These are phyloP conservation scores for Dolichoris vasculosae DNA, from an alignment of 1,140 invertebrate species.

Conservation along the genomic window DNA sequence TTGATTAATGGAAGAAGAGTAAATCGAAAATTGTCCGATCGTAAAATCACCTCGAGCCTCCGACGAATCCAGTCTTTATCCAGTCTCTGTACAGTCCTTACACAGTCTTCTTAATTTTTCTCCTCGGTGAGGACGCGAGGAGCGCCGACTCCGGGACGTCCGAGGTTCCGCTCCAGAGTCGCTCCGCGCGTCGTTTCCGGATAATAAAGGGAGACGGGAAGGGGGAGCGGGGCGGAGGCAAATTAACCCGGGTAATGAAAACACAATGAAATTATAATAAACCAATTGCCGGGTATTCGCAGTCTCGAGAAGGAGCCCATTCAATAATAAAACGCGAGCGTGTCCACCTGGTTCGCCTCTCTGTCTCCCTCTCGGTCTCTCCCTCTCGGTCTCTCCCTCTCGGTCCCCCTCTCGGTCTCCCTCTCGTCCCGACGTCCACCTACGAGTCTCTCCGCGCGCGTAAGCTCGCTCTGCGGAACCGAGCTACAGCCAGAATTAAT, in stretches of 20 bases:
- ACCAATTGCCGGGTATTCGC: constrained; percentile 73
- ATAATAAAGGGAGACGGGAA: constrained; percentile 66
- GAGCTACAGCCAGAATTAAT: constrained; percentile 66
- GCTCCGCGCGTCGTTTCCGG: constrained; percentile 47
- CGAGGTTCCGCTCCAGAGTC: not conserved
- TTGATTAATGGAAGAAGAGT: constrained; percentile 13
- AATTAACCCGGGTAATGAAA: constrained; percentile 74
- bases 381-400: constrained; percentile 1
- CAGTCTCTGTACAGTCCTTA: not conserved
- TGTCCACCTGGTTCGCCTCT: not conserved
- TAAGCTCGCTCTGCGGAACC: not conserved
- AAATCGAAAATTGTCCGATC: constrained; percentile 4
- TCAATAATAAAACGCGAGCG: constrained; percentile 73
- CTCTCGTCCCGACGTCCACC: not conserved
- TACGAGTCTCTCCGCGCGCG: not conserved
- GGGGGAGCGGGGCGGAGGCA: constrained; percentile 48
- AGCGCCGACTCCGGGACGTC: not conserved
- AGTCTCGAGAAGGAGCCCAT: constrained; percentile 70
- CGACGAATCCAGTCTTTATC: no score
- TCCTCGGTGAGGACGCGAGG: not conserved
- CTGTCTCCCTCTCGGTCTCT: constrained; percentile 15
- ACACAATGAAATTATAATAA: constrained; percentile 76
- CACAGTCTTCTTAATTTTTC: no score
- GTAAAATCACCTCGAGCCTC: not conserved
- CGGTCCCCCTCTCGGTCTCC: not conserved